Evolutionary conservation across 2,113 vertebrate species (phyloP).

Genomic region (Psilopsiagon aurifrons): DNA sequence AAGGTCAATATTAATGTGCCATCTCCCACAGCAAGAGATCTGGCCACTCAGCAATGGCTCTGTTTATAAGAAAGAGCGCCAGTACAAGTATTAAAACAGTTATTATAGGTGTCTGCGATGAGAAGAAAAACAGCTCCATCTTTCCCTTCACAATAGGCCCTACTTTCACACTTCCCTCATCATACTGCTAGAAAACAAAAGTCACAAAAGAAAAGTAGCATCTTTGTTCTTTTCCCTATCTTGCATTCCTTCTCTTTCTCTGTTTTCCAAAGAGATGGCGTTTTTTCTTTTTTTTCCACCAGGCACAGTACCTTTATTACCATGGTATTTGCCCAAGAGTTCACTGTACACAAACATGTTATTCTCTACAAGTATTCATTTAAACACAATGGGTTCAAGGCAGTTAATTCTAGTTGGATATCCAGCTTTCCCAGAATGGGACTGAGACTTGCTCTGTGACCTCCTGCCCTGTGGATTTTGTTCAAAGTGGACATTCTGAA

Average conservation of each 20-base stretch:
- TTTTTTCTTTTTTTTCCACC: neutral
- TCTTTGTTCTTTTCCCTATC: neutral
- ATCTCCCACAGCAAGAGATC: slow-evolving; percentile 26
- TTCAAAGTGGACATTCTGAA: neutral
- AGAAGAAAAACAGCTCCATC: slow-evolving; percentile 10
- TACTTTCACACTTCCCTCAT: neutral
- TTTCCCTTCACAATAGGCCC: neutral
- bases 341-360: neutral
- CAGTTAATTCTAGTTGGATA: neutral
- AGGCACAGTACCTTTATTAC: neutral
- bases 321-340: neutral
- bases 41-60: neutral
- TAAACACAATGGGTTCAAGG: neutral
- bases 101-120: neutral
- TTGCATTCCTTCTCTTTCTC: neutral
- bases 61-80: neutral
- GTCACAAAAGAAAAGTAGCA: neutral
- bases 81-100: neutral
- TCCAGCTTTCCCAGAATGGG: neutral
- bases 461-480: neutral
- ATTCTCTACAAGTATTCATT: slow-evolving; percentile 1
- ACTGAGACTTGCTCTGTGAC: neutral
- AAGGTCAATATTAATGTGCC: slow-evolving; percentile 1
- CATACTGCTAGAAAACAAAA: neutral
- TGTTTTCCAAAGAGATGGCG: neutral